Percentiles rank a stretch among this genome's conserved stretches.
Conservation (phyloP, 2,797 vertebrate species). For the Fundulus diaphanus region DNA sequence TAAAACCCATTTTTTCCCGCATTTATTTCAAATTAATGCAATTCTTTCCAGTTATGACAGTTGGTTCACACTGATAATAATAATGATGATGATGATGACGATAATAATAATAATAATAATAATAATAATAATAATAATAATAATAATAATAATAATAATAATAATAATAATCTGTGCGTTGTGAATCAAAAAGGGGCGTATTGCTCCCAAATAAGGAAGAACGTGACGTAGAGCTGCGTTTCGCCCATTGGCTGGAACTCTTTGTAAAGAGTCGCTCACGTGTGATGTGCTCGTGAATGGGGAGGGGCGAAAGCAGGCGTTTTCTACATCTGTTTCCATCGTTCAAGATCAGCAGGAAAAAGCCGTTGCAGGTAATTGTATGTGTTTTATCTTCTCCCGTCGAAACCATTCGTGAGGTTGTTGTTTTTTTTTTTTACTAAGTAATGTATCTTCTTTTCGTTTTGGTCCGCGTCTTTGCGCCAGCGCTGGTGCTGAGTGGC, state of each 20-base stretch:
- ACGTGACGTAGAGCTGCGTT: neutral
- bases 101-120: neutral
- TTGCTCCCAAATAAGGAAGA: neutral
- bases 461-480: neutral
- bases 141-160: neutral
- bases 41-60: too few species aligned
- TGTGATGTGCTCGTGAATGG: neutral
- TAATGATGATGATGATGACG: neutral
- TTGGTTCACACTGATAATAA: too few species aligned
- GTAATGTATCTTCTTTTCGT: neutral
- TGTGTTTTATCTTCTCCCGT: neutral
- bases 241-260: neutral
- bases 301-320: conserved; percentile 8
- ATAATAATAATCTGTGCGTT: too few species aligned
- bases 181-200: neutral
- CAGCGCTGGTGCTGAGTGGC: neutral
- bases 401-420: too few species aligned
- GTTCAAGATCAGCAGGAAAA: neutral
- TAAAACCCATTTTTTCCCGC: too few species aligned
- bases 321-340: neutral
- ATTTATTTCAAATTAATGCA: too few species aligned
- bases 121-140: neutral
- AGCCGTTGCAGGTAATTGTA: conserved; percentile 36
- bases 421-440: neutral
- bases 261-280: neutral